A percentile compares a stretch with the other conserved stretches of the same genome.
These are phyloP conservation scores for Myzus persicae DNA, from an alignment of 1,140 invertebrate species.

Conservation along the genomic window DNA sequence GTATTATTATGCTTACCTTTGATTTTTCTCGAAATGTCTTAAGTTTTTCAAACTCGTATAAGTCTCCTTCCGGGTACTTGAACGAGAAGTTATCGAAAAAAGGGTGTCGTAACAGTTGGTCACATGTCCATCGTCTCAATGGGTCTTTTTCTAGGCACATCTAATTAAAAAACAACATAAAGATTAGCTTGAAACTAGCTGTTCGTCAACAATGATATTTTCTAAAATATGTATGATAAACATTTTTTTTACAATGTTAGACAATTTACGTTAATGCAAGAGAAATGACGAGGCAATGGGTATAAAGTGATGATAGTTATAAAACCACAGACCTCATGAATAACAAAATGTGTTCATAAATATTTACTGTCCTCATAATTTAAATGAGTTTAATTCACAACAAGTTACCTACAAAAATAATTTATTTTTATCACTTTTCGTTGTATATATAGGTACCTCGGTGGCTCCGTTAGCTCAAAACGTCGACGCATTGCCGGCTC, in stretches of 20 bases:
- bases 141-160: conserved; percentile 97
- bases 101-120: conserved; percentile 86
- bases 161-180: conserved; percentile 65
- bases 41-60: conserved; percentile 76
- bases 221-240: no score
- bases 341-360: not conserved
- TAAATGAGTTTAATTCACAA: not conserved
- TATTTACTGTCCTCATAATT: not conserved
- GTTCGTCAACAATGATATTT: no score
- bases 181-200: not conserved
- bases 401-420: not conserved
- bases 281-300: no score
- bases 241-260: not conserved
- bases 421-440: not conserved
- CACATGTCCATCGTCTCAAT: conserved; percentile 85
- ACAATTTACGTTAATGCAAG: not conserved
- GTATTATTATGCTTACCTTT: conserved; percentile 68
- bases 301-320: not conserved
- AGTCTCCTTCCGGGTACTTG: conserved; percentile 75
- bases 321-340: not conserved
- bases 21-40: conserved; percentile 69
- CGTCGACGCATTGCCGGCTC: not conserved
- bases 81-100: conserved; percentile 87
- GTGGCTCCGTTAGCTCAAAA: not conserved
- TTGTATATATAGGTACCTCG: not conserved